Evolutionary conservation across 2,797 vertebrate genomes (phyloP).

Genomic region (Poecilia wingei): DNA sequence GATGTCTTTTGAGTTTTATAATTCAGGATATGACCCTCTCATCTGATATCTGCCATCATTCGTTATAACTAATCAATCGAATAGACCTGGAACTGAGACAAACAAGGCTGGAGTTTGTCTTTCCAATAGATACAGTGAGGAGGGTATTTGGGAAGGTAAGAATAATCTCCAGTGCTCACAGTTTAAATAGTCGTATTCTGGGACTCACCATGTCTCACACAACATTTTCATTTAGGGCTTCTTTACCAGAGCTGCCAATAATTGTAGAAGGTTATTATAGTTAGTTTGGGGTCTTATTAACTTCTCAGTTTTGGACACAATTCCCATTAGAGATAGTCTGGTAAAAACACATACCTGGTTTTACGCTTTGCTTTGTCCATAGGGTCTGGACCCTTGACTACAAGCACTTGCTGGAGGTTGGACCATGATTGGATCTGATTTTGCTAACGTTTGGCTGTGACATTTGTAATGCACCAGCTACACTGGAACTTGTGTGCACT

Average conservation of each 20-base stretch:
- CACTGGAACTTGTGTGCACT: too few relatives aligned
- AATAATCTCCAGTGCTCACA: background rate
- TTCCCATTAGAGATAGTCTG: background rate
- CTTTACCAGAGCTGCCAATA: background rate
- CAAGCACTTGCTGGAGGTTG: too few relatives aligned
- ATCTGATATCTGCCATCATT: background rate
- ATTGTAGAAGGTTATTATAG: background rate
- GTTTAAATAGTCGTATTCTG: background rate
- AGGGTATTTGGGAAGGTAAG: background rate
- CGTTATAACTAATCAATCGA: background rate
- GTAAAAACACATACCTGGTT: too few relatives aligned
- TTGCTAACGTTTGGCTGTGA: too few relatives aligned
- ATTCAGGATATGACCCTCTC: background rate
- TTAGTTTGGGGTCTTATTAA: background rate
- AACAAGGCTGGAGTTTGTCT: background rate
- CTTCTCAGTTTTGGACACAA: background rate
- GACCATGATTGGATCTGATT: too few relatives aligned
- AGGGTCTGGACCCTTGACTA: too few relatives aligned
- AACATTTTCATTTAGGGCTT: background rate
- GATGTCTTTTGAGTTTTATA: background rate
- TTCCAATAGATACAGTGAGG: background rate
- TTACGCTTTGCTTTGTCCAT: too few relatives aligned
- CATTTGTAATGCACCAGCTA: too few relatives aligned
- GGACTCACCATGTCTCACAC: background rate
- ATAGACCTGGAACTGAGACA: background rate